A percentile compares a stretch with the other conserved stretches of the same genome.
These are phyloP conservation scores for Ammodytes marinus DNA, from an alignment of 2,113 vertebrate genomes.

Conservation along the genomic window DNA sequence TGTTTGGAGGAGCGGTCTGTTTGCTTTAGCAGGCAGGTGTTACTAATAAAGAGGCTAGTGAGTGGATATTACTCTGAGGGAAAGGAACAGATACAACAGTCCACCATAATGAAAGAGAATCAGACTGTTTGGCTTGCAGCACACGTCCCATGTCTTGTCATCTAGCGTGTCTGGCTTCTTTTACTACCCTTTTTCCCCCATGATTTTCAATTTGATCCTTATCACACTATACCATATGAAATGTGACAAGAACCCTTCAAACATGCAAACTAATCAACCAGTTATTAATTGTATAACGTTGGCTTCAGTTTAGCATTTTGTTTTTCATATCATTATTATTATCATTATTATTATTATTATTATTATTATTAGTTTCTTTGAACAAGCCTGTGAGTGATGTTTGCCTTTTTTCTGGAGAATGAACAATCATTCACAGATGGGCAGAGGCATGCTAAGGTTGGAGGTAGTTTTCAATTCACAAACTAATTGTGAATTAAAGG, in stretches of 20 bases:
- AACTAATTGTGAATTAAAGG: no score
- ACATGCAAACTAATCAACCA: background rate
- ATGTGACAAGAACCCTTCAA: background rate
- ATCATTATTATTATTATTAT: no score
- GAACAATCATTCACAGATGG: no score
- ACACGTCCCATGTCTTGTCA: background rate
- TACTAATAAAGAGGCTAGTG: constrained; percentile 51
- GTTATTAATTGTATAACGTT: background rate
- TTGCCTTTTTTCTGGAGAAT: no score
- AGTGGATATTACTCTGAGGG: constrained; percentile 34
- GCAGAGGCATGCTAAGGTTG: no score
- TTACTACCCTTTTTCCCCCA: background rate
- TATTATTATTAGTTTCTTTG: no score
- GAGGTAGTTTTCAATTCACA: no score
- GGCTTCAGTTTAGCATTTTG: background rate
- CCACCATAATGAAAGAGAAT: background rate
- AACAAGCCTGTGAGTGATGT: no score
- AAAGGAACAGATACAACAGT: background rate
- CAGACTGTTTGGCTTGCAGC: background rate
- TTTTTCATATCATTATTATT: background rate
- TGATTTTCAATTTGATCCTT: background rate
- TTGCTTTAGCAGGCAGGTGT: constrained; percentile 41
- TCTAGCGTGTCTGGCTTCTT: background rate
- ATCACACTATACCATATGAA: background rate
- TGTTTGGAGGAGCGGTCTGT: constrained; percentile 46